These are phyloP conservation scores for Gorsachius goisagi DNA, from an alignment of 2,113 vertebrate species.

Conservation along the genomic window DNA sequence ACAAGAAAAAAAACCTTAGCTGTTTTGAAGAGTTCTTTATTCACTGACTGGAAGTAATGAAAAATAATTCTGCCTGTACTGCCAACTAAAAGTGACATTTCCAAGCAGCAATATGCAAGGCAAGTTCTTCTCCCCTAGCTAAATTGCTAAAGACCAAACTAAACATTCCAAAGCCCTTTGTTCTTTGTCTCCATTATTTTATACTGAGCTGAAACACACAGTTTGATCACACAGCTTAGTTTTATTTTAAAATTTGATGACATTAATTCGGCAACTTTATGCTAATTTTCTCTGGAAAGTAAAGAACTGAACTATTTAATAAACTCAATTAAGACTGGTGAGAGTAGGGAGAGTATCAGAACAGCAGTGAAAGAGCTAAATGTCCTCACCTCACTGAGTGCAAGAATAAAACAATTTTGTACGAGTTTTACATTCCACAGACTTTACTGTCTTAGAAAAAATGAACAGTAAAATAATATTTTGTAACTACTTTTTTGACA, in stretches of 20 bases:
- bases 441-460: background rate
- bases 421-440: background rate
- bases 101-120: background rate
- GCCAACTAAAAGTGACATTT: background rate
- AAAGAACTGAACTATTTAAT: background rate
- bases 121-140: background rate
- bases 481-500: background rate
- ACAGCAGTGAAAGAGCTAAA: background rate
- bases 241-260: background rate
- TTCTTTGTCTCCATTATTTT: background rate
- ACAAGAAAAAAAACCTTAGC: background rate
- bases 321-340: background rate
- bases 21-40: background rate
- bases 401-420: background rate
- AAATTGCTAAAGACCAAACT: background rate
- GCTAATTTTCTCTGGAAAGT: background rate
- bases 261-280: background rate
- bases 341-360: background rate
- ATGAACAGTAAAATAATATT: background rate
- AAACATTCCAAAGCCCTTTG: background rate
- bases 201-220: background rate
- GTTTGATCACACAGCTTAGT: background rate
- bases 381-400: background rate
- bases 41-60: background rate
- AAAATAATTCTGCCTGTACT: background rate